phyloP scores from a whole-genome alignment of 2,113 vertebrate species.

The Brachyistius frenatus region DNA sequence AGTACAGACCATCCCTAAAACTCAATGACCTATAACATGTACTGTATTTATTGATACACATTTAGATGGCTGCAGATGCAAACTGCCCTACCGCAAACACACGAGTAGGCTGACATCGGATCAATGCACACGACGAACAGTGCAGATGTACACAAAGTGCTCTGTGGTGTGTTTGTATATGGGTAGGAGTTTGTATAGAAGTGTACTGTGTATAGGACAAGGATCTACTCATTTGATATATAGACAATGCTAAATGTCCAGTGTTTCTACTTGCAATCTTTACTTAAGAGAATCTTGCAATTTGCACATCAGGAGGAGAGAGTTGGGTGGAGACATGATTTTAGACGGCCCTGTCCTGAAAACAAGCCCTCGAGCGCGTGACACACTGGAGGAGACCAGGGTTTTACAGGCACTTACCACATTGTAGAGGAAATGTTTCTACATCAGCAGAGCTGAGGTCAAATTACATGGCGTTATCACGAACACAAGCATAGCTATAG shows the following conservation, averaged over 20 bases:
- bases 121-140: conserved; percentile 43
- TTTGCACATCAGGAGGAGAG: conserved; percentile 96
- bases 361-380: conserved; percentile 50
- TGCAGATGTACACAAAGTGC: conserved; percentile 45
- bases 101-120: conserved; percentile 59
- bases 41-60: conserved; percentile 51
- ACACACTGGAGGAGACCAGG: conserved; percentile 72
- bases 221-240: conserved; percentile 67
- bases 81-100: conserved; percentile 53
- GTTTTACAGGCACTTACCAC: conserved; percentile 59
- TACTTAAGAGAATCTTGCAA: conserved; percentile 98
- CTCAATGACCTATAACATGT: conserved; percentile 31
- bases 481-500: conserved; percentile 18
- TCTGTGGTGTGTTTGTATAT: conserved; percentile 62
- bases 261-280: conserved; percentile 90
- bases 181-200: conserved; percentile 43
- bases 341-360: conserved; percentile 56
- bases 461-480: conserved; percentile 42
- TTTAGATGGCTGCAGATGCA: conserved; percentile 33
- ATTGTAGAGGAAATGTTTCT: conserved; percentile 39
- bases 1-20: conserved; percentile 43
- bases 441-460: conserved; percentile 33
- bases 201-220: conserved; percentile 70
- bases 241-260: conserved; percentile 86
- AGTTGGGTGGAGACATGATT: conserved; percentile 86